Conservation (phyloP, 2,888 invertebrate species). For the Seira ritae region DNA sequence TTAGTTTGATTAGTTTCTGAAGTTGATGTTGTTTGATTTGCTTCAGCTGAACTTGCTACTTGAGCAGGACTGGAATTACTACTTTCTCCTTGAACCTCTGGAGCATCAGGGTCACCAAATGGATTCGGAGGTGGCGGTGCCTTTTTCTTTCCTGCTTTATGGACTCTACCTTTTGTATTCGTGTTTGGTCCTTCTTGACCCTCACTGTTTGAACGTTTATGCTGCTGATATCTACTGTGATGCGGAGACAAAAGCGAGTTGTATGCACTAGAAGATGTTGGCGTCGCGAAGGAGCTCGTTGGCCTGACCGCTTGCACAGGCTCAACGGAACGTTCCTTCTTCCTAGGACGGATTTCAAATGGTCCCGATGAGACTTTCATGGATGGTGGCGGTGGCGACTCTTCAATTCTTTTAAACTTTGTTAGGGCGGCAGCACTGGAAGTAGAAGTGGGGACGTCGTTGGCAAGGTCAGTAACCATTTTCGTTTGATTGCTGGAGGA, state of each 20-base stretch:
- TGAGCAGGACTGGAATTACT: background rate
- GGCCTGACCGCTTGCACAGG: slow-evolving; percentile 13
- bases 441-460: slow-evolving; percentile 38
- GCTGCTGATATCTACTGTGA: slow-evolving; percentile 31
- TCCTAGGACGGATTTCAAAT: slow-evolving; percentile 53
- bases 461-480: slow-evolving; percentile 18
- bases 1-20: no score
- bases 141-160: slow-evolving; percentile 67
- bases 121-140: slow-evolving; percentile 73
- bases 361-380: background rate
- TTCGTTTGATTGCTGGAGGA: background rate
- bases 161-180: slow-evolving; percentile 49
- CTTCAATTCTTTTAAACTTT: slow-evolving; percentile 43
- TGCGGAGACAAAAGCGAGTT: slow-evolving; percentile 22
- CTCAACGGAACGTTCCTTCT: slow-evolving; percentile 48
- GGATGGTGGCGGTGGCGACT: slow-evolving; percentile 27
- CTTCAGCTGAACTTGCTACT: background rate
- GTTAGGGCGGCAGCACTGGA: slow-evolving; percentile 36
- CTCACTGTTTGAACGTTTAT: slow-evolving; percentile 49
- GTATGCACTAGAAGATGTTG: background rate
- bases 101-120: slow-evolving; percentile 68
- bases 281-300: slow-evolving; percentile 14
- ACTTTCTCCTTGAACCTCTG: slow-evolving; percentile 12
- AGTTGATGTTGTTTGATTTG: background rate
- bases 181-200: slow-evolving; percentile 20